Base-by-base conservation (phyloP, 2,797 vertebrate species). In the Heteromormyrus szaboi region DNA sequence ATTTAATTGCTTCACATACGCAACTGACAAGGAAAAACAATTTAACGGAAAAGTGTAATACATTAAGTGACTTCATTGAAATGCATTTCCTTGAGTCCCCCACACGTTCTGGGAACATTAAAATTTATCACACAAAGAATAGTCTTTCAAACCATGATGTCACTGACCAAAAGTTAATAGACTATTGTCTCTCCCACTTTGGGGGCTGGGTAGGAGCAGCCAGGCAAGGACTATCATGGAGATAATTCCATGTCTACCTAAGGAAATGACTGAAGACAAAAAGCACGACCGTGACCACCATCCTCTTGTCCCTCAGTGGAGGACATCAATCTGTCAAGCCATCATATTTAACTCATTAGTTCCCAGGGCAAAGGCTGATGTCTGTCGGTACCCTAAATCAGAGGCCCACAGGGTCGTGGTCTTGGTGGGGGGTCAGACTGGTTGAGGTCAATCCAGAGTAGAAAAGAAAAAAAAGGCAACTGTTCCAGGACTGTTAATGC, bases 91-190 rank as follows among this genome's bases (percentile, higher is more conserved):
- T 86, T 51, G 41, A 29, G 48, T 72, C 84, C 62, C 83, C 79
- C 25, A 12, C 44, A 65, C 7, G 41, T 86, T 33, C 62, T 53
- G 29, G 84, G 59, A 50, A 50, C 53, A 29, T n/a, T 25, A 86
- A 86, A 44, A 54, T 44, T 50, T 46, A 44, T 12, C 48, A 46
- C 29, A 48, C 84, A 86, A 72, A 85, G 46, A 25, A 17, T 89
- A 86, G 7, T 68, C 62, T 59, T 46, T 50, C 22, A 19, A 76
- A 33, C 46, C 88, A 51, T 41, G 62, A 62, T 86, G 48, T 19
- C 62, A 86, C 83, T 89, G 83, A 86, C 88, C 56, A 86, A 85
- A 59, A 68, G 51, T 84, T 56, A 89, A 86, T 44, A 86, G 84
- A 86, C 84, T n/a, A 89, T 86, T 86, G 83, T 89, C 29, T 86